Conservation (phyloP, 2,888 invertebrate genomes). For the Apotomis betuletana region DNA sequence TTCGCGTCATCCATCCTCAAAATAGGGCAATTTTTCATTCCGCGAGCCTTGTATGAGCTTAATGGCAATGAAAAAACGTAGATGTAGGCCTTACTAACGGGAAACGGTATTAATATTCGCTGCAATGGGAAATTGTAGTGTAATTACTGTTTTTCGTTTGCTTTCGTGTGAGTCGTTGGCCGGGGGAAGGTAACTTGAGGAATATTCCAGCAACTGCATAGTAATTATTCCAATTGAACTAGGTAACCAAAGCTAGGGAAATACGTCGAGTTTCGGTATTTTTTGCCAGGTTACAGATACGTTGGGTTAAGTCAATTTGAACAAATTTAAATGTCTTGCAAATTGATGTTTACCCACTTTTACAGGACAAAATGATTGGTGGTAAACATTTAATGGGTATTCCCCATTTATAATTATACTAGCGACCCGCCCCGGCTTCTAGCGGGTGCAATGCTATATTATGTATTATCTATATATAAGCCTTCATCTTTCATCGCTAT, state of each 20-base stretch:
- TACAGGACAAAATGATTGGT: neutral
- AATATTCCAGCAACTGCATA: slow-evolving; percentile 19
- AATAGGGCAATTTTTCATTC: slow-evolving; percentile 82
- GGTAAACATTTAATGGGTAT: neutral
- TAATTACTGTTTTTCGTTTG: slow-evolving; percentile 34
- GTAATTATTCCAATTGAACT: slow-evolving; percentile 27
- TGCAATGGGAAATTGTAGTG: slow-evolving; percentile 30
- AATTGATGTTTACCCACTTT: neutral
- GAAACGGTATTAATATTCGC: slow-evolving; percentile 28
- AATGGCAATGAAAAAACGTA: slow-evolving; percentile 57
- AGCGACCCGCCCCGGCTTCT: too few species aligned
- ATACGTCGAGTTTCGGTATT: neutral
- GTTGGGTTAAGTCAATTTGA: neutral
- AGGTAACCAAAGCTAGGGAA: slow-evolving; percentile 13
- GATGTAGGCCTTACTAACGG: slow-evolving; percentile 35
- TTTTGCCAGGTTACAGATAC: neutral
- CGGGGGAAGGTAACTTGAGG: slow-evolving; percentile 17
- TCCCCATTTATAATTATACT: neutral
- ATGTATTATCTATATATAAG: too few species aligned
- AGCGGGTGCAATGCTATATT: too few species aligned
- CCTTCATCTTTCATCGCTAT: too few species aligned
- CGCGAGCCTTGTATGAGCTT: slow-evolving; percentile 59
- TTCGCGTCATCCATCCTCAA: slow-evolving; percentile 83
- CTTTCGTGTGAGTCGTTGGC: slow-evolving; percentile 30
- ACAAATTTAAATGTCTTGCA: neutral